Evolutionary conservation across 2,888 invertebrate genomes (phyloP).

Genomic region (Seira musarum): DNA sequence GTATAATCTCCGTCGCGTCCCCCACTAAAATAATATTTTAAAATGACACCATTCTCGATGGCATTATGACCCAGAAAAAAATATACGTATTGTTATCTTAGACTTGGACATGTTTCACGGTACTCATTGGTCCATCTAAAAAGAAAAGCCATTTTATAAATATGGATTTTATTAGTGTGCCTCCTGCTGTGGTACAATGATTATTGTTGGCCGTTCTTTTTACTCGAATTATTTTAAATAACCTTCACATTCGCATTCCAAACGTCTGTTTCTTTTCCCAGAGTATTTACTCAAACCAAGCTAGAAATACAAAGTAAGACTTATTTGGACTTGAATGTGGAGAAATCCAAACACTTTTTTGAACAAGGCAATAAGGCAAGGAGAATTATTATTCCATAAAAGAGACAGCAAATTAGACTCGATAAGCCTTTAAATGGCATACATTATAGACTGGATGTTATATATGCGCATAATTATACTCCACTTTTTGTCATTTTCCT

Average conservation of each 20-base stretch:
- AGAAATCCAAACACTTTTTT: background rate
- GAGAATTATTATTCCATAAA: conserved; percentile 6
- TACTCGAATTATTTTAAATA: conserved; percentile 2
- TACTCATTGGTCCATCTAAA: too few relatives aligned
- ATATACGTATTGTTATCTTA: too few relatives aligned
- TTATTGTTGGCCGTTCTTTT: conserved; percentile 33
- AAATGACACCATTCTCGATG: background rate
- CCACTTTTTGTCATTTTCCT: background rate
- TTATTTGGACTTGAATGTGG: too few relatives aligned
- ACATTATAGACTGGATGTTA: background rate
- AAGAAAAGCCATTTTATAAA: conserved; percentile 4
- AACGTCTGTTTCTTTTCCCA: too few relatives aligned
- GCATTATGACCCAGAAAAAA: too few relatives aligned
- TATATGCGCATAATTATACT: conserved; percentile 11
- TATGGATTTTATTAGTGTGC: conserved; percentile 45
- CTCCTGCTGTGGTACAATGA: conserved; percentile 34
- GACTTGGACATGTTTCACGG: too few relatives aligned
- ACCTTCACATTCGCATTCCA: background rate
- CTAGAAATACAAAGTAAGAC: too few relatives aligned
- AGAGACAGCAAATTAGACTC: conserved; percentile 15
- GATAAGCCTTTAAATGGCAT: conserved; percentile 10
- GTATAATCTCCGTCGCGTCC: conserved; percentile 1
- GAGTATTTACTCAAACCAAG: too few relatives aligned
- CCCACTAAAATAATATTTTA: conserved; percentile 1
- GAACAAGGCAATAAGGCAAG: conserved; percentile 4